Conservation (phyloP, 2,113 vertebrate genomes). For the Cervus canadensis region DNA sequence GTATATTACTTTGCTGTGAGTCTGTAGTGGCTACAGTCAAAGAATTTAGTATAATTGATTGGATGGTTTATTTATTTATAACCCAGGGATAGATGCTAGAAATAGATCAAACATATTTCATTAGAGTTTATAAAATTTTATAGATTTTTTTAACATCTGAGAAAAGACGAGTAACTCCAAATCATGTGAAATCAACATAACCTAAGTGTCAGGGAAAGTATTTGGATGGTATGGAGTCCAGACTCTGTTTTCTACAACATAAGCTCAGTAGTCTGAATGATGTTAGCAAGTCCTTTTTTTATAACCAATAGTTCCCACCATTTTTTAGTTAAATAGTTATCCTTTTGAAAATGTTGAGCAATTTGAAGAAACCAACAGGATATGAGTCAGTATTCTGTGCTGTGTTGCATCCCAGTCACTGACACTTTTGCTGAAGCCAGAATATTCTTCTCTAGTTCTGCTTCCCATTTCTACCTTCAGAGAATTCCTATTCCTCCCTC, state of each 20-base stretch:
- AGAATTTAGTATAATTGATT: background rate
- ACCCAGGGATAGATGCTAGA: background rate
- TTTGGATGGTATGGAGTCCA: background rate
- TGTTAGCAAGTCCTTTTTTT: background rate
- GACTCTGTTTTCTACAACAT: background rate
- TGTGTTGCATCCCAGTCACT: background rate
- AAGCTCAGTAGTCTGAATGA: background rate
- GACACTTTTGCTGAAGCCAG: background rate
- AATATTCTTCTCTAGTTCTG: background rate
- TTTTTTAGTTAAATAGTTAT: background rate
- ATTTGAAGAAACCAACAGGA: background rate
- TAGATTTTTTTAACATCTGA: background rate
- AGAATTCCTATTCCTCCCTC: background rate
- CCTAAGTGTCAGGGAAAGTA: background rate
- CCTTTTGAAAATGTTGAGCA: background rate
- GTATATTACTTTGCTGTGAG: background rate
- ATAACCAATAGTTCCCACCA: rapidly evolving
- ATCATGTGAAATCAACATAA: background rate
- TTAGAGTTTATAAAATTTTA: background rate
- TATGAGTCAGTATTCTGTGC: background rate
- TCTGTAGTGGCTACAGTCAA: background rate
- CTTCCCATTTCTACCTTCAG: background rate
- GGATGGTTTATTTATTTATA: background rate
- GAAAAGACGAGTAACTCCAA: background rate
- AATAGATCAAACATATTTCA: background rate